phyloP scores from a whole-genome alignment of 1,140 invertebrate genomes.

The Aphis gossypii region DNA sequence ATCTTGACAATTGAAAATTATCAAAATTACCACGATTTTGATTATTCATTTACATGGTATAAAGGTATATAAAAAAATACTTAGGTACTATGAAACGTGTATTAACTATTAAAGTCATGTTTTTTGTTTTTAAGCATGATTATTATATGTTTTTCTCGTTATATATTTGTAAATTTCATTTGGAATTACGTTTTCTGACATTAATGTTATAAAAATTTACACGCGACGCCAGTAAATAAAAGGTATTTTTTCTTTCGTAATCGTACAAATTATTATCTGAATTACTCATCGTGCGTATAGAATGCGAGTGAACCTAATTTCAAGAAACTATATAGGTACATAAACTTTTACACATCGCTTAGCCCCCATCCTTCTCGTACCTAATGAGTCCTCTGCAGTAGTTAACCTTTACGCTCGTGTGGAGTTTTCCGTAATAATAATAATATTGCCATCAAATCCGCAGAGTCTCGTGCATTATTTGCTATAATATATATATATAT shows the following conservation, averaged over 20 bases:
- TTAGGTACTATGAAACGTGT: background rate
- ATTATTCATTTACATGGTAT: background rate
- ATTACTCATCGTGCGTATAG: background rate
- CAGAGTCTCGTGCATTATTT: background rate
- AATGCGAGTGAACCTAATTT: background rate
- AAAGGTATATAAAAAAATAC: background rate
- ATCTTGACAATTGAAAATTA: constrained; percentile 13
- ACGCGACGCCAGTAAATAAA: background rate
- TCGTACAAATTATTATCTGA: background rate
- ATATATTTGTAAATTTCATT: background rate
- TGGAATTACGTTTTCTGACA: background rate
- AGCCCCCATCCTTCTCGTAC: background rate
- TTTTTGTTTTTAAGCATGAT: constrained; percentile 12
- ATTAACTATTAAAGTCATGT: background rate
- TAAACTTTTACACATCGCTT: constrained; percentile 4
- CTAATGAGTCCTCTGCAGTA: background rate
- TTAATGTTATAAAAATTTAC: constrained; percentile 2
- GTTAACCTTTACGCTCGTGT: background rate
- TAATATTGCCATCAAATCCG: background rate
- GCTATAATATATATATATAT: background rate
- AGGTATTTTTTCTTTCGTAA: background rate
- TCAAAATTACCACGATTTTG: background rate
- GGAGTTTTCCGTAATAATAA: background rate
- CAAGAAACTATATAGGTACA: background rate
- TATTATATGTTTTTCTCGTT: background rate